phyloP scores from a whole-genome alignment of 92 coral and sea anemone species.

The Galaxea fascicularis region DNA sequence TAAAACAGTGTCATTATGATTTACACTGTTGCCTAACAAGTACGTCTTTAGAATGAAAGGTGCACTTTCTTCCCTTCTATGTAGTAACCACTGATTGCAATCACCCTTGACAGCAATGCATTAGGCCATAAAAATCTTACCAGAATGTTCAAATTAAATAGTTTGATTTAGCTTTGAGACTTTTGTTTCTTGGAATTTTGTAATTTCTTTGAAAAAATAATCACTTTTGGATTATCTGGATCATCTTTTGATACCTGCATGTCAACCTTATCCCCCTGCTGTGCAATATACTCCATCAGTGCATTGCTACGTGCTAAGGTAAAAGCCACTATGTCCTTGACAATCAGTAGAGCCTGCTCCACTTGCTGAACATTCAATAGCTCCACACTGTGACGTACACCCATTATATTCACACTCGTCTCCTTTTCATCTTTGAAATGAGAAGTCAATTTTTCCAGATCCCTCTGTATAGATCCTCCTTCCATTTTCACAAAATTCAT shows the following conservation, averaged over 20 bases:
- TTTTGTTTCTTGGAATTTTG: constrained; percentile 66
- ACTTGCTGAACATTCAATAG: constrained; percentile 90
- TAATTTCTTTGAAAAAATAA: constrained; percentile 88
- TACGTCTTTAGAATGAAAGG: no score
- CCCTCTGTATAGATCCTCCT: constrained; percentile 80
- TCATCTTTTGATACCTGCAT: constrained; percentile 82
- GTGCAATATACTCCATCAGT: constrained; percentile 88
- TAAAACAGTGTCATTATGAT: no score
- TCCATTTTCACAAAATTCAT: constrained; percentile 77
- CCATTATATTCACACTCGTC: constrained; percentile 72
- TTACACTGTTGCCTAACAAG: no score
- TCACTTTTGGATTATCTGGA: constrained; percentile 84
- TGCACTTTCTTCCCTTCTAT: no score
- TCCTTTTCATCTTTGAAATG: constrained; percentile 70
- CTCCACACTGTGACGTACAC: constrained; percentile 83
- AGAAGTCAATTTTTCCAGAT: constrained; percentile 73
- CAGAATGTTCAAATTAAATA: no score
- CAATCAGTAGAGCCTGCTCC: constrained; percentile 89
- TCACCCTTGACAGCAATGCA: no score
- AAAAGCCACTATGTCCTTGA: constrained; percentile 79
- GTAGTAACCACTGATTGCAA: no score
- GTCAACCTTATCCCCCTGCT: constrained; percentile 96
- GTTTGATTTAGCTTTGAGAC: not conserved
- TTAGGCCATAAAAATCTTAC: no score
- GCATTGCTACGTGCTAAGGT: constrained; percentile 76